Percentiles rank a stretch among this genome's conserved stretches.
phyloP scores from a whole-genome alignment of 2,113 vertebrate species.

The Apus apus region DNA sequence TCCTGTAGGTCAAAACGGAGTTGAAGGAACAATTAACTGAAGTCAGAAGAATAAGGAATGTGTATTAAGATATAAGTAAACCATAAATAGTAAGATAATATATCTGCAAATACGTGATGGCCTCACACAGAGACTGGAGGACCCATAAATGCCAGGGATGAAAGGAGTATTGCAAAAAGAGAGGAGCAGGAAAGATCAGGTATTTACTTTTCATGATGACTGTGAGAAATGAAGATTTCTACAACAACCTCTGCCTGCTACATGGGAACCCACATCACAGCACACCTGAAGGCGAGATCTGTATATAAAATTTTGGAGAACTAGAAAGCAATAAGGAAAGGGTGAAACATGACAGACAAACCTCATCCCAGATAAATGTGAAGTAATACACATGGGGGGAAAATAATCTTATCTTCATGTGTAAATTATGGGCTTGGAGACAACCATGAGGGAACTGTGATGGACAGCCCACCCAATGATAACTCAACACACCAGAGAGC shows the following conservation, averaged over 20 bases:
- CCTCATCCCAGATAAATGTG: not conserved
- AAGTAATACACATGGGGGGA: not conserved
- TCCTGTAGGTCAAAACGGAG: not conserved
- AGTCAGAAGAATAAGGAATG: not conserved
- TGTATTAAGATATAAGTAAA: no score
- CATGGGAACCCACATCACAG: not conserved
- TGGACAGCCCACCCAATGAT: not conserved
- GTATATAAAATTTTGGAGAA: not conserved
- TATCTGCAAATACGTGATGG: not conserved
- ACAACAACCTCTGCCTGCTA: not conserved
- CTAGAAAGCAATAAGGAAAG: not conserved
- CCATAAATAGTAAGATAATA: not conserved
- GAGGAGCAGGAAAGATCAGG: not conserved
- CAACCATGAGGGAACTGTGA: not conserved
- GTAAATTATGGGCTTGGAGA: not conserved
- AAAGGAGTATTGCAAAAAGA: not conserved
- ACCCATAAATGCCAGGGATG: not conserved
- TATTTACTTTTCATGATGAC: not conserved
- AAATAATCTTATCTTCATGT: not conserved
- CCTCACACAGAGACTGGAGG: not conserved
- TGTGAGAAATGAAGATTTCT: not conserved
- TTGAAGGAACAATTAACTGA: not conserved
- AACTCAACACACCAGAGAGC: not conserved
- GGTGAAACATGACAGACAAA: not conserved
- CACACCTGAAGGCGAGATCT: not conserved